Base-by-base conservation (phyloP, 2,797 vertebrate species). In the Merluccius polli region DNA sequence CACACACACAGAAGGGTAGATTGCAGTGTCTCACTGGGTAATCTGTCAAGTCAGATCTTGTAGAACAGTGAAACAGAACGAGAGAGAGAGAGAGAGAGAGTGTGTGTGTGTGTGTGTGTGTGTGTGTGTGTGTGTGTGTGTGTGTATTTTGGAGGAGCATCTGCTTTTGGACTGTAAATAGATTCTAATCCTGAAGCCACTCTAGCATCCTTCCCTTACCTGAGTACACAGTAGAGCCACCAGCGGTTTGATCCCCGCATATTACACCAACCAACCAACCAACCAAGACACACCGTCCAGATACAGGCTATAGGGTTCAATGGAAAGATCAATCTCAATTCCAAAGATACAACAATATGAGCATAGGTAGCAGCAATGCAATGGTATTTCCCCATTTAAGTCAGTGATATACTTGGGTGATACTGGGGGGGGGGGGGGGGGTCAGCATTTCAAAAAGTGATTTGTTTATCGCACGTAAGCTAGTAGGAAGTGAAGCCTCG, bases 111-210 rank as follows among this genome's bases (percentile, higher is more conserved):
- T 36, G 65, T 73, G 80, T 18, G 74, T 59, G 71, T 33, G 30
- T 70, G 69, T 35, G 69, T 36, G 35, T 15, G 70, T 10, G 32
- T 41, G 33, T 41, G 24, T 32, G 41, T 65, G 41, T 27, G 76
- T 74, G 63, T 7, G 11, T 30, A 10, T 68, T 13, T 31, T 31
- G 29, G 30, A 81, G 77, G 71, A 74, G 71, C 79, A 79, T 87
- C 79, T 84, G 76, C 82, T 84, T 85, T 83, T 77, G 65, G 78
- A 70, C 83, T 85, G 74, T 73, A 89, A 89, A 88, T 86, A 81
- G 79, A 72, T 81, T 15, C n/a, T 88, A 88, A 90, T 87, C 86
- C 87, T 84, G 78, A 71, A 74, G 78, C 79, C 78, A 73, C 77
- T 65, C 10, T 71, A 7, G 12, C 3, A 12, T 68, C 29, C 52